phyloP scores from a whole-genome alignment of 2,113 vertebrate species.

The Fulica atra region DNA sequence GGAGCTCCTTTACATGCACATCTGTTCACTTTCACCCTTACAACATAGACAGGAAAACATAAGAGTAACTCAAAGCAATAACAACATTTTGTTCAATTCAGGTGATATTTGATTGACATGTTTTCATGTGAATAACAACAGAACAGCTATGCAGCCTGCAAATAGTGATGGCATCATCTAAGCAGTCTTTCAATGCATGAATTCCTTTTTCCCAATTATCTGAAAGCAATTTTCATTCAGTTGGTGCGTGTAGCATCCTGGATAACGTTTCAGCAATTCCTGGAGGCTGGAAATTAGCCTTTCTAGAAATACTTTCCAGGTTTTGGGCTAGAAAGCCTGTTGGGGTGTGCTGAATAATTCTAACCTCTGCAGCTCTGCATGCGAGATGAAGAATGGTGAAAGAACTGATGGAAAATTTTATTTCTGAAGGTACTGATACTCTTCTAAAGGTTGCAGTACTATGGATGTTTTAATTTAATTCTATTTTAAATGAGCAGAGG shows the following conservation, averaged over 20 bases:
- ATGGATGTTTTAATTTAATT: background rate
- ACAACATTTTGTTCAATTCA: background rate
- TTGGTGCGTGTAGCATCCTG: background rate
- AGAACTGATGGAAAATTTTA: background rate
- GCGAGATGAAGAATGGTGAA: background rate
- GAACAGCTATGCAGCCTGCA: background rate
- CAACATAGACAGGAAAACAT: background rate
- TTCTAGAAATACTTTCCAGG: background rate
- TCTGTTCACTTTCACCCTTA: background rate
- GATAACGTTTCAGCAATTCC: background rate
- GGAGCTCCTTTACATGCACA: fast-evolving
- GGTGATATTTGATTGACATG: background rate
- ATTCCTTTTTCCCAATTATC: background rate
- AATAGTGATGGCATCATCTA: background rate
- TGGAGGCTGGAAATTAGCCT: background rate
- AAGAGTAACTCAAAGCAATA: background rate
- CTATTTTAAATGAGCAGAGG: background rate
- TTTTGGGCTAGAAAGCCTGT: background rate
- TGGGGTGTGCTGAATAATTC: background rate
- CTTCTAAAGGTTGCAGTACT: background rate
- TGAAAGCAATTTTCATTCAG: background rate
- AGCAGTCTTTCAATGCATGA: background rate
- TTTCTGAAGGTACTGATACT: background rate
- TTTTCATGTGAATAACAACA: background rate
- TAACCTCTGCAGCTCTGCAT: background rate